Conservation (phyloP, 2,888 invertebrate genomes). For the Liopterus haemorrhoidalis region DNA sequence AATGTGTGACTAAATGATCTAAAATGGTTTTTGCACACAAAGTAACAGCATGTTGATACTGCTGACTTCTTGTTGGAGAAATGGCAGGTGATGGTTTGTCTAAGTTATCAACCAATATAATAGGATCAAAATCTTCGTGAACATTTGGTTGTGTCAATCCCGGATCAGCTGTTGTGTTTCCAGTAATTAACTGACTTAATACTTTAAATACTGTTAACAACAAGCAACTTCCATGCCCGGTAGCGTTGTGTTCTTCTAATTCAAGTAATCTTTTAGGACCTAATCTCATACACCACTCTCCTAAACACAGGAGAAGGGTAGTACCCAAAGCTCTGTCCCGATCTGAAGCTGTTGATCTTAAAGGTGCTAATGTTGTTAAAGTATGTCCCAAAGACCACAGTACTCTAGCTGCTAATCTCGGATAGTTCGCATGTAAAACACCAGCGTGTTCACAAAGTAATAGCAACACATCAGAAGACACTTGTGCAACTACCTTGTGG, state of each 20-base stretch:
- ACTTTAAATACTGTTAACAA: constrained; percentile 70
- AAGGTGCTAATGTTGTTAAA: constrained; percentile 29
- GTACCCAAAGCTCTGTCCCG: constrained; percentile 69
- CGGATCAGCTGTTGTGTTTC: constrained; percentile 50
- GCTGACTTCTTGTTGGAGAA: constrained; percentile 49
- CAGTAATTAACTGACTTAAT: constrained; percentile 55
- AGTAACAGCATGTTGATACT: constrained; percentile 53
- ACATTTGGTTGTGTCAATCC: constrained; percentile 51
- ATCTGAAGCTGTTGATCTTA: constrained; percentile 47
- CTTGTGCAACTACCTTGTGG: constrained; percentile 73
- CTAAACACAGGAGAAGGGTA: constrained; percentile 79
- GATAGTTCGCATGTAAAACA: constrained; percentile 63
- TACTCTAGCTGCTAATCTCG: constrained; percentile 55
- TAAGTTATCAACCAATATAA: constrained; percentile 65
- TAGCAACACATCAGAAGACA: constrained; percentile 74
- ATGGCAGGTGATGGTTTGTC: constrained; percentile 46
- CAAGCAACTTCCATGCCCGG: constrained; percentile 46
- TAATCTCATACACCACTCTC: constrained; percentile 89
- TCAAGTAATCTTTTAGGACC: constrained; percentile 60
- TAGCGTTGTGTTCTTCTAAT: constrained; percentile 46
- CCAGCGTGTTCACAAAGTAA: constrained; percentile 75
- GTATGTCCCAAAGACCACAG: constrained; percentile 40
- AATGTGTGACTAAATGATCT: constrained; percentile 82
- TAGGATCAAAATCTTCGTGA: constrained; percentile 67
- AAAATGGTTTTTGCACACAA: constrained; percentile 56